Conservation (phyloP, 2,113 vertebrate species). For the Tympanuchus pallidicinctus region DNA sequence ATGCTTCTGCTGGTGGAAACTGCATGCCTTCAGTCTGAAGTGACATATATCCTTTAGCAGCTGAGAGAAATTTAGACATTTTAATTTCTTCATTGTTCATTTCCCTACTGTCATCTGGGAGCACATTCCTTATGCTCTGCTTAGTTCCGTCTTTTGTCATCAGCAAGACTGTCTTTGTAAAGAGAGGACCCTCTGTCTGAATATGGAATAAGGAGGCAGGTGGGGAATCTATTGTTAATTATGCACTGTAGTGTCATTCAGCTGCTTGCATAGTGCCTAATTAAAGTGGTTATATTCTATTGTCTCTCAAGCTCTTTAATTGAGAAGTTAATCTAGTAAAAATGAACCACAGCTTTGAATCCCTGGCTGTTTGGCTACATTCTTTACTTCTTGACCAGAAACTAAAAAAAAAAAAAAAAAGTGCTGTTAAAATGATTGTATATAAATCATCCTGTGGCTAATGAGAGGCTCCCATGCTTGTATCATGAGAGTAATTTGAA, state of each 20-base stretch:
- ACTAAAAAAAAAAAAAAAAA: not conserved
- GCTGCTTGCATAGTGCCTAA: not conserved
- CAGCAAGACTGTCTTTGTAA: not conserved
- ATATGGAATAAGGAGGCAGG: not conserved
- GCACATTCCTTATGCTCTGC: not conserved
- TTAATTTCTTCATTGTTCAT: not conserved
- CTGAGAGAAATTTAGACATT: not conserved
- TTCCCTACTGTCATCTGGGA: not conserved
- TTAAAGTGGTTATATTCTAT: not conserved
- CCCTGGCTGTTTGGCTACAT: not conserved
- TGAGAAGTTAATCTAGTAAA: not conserved
- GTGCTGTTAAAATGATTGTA: not conserved
- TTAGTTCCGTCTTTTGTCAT: not conserved
- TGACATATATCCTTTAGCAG: not conserved
- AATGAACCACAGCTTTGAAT: not conserved
- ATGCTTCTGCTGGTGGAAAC: not conserved
- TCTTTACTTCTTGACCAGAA: not conserved
- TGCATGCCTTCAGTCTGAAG: not conserved
- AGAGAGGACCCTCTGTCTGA: not conserved
- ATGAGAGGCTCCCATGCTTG: not conserved
- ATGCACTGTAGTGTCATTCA: not conserved
- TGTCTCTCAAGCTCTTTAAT: not conserved
- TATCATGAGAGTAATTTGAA: not conserved
- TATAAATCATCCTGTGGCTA: not conserved
- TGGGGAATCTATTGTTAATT: not conserved